These are phyloP conservation scores for Scalopus aquaticus DNA, from an alignment of 2,113 vertebrate species.

Conservation along the genomic window DNA sequence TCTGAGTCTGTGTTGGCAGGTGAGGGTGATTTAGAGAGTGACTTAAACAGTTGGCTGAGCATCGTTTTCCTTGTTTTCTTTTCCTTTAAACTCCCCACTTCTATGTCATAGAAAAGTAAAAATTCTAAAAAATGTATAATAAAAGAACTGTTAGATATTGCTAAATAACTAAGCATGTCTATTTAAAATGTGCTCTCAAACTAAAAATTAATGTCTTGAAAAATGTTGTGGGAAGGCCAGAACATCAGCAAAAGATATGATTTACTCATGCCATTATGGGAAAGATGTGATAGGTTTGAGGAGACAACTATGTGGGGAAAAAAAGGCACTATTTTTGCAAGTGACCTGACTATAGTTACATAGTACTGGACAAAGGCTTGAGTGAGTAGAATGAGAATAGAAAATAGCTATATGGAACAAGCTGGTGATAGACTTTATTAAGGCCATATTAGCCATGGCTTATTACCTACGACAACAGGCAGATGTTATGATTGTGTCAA, in stretches of 20 bases:
- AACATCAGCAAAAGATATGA: not conserved
- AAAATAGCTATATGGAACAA: not conserved
- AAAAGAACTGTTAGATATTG: not conserved
- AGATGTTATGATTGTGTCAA: not conserved
- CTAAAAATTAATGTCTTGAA: constrained; percentile 23
- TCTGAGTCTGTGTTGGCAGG: not conserved
- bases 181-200: constrained; percentile 35
- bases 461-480: not conserved
- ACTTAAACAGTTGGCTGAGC: not conserved
- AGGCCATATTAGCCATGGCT: not conserved
- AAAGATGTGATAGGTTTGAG: not conserved
- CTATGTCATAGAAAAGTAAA: not conserved
- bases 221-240: constrained; percentile 29
- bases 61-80: constrained; percentile 3
- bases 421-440: not conserved
- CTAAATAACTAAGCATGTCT: constrained; percentile 23
- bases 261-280: not conserved
- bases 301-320: not conserved
- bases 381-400: not conserved
- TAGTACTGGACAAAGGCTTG: not conserved
- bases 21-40: not conserved
- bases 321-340: not conserved
- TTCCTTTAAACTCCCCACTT: not conserved
- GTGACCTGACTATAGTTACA: not conserved
- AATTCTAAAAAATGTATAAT: constrained; percentile 3